These are phyloP conservation scores for Aphidius colemani DNA, from an alignment of 2,888 invertebrate species.

Conservation along the genomic window DNA sequence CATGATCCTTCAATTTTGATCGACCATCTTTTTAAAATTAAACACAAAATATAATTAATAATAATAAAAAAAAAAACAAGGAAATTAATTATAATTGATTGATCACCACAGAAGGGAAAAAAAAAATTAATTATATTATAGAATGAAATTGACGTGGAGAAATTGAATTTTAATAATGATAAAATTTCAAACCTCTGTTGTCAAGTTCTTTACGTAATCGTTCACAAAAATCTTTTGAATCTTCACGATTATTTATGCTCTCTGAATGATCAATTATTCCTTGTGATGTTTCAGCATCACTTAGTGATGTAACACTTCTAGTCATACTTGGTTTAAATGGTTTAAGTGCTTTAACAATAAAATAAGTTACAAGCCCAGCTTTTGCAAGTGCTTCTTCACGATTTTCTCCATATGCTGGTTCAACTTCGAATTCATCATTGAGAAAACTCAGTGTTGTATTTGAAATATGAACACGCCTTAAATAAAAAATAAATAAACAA, in stretches of 20 bases:
- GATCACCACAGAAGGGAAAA: too few relatives aligned
- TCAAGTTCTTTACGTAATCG: constrained; percentile 82
- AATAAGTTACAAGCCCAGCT: constrained; percentile 89
- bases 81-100: neutral
- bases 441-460: constrained; percentile 87
- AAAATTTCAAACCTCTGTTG: constrained; percentile 73
- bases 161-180: neutral
- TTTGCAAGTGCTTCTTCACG: constrained; percentile 88
- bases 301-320: constrained; percentile 52
- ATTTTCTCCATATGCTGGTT: constrained; percentile 86
- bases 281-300: constrained; percentile 47
- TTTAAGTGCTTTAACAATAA: constrained; percentile 84
- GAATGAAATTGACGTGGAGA: neutral
- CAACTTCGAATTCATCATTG: constrained; percentile 90
- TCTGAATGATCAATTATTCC: constrained; percentile 42
- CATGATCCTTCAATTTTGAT: constrained; percentile 69
- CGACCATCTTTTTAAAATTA: neutral
- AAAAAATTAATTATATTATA: neutral
- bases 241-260: constrained; percentile 50
- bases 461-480: constrained; percentile 86
- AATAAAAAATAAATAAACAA: constrained; percentile 9
- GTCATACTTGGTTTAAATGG: constrained; percentile 63
- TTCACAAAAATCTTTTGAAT: constrained; percentile 81
- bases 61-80: constrained; percentile 27
- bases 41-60: neutral